phyloP scores from a whole-genome alignment of 2,888 invertebrate species.

The Marasmarcha lunaedactyla region DNA sequence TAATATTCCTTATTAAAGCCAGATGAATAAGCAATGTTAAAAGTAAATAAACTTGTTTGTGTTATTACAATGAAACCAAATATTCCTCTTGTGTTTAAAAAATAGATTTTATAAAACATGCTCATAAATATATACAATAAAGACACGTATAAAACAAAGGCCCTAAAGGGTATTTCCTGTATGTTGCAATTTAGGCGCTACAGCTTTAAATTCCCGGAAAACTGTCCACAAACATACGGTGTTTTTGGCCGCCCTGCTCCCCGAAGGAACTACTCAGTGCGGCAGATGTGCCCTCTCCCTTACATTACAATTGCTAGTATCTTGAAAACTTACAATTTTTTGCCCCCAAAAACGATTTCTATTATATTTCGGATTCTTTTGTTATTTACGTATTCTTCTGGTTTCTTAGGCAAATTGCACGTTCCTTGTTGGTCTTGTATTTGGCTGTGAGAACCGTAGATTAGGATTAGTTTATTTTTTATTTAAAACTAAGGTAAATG shows the following conservation, averaged over 20 bases:
- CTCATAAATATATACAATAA: too few relatives aligned
- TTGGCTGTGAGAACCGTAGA: conserved; percentile 41
- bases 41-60: too few relatives aligned
- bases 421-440: conserved; percentile 35
- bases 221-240: conserved; percentile 12
- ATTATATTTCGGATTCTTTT: too few relatives aligned
- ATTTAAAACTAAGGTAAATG: background rate
- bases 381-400: conserved; percentile 39
- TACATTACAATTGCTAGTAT: conserved; percentile 36
- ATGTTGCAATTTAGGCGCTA: too few relatives aligned
- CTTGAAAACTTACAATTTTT: conserved; percentile 35
- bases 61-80: too few relatives aligned
- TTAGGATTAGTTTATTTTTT: conserved; percentile 26
- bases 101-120: too few relatives aligned
- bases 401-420: conserved; percentile 46
- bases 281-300: conserved; percentile 37
- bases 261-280: conserved; percentile 37
- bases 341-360: conserved; percentile 40
- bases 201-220: too few relatives aligned
- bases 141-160: too few relatives aligned
- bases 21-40: too few relatives aligned
- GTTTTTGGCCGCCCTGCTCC: conserved; percentile 32
- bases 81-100: too few relatives aligned
- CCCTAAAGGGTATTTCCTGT: too few relatives aligned
- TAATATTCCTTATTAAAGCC: too few relatives aligned